Evolutionary conservation across 2,888 invertebrate genomes (phyloP), one percentile per base, ranked within the genome.

Genomic region (Sicus ferrugineus): DNA sequence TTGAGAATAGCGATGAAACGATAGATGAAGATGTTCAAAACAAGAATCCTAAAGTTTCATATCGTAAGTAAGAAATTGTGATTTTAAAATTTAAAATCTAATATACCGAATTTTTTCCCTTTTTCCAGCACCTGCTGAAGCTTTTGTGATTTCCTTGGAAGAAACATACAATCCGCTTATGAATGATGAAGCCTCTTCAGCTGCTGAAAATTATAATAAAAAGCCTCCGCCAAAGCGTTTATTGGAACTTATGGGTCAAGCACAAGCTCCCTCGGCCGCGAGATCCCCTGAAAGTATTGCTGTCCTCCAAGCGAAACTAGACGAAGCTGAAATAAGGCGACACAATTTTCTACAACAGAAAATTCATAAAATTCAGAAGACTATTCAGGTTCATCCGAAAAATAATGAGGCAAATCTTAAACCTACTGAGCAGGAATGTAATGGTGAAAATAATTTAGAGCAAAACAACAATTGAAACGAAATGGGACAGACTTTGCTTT

Each of bases 271-370:
- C 89, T 2, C 86, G 87, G 63, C 83, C 87, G 0, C 88, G 88
- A 23, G 86, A 89, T 75, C 52, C 73, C 9, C 59, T 11, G 30
- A 59, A 31, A 88, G 88, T 42, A 83, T 91, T 52, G 89, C 90
- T 28, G 89, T 90, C 72, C 87, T 93, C 34, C 89, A 90, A 77
- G 91, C 90, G 78, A 92, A 91, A 78, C 85, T 92, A 72, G 91
- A 90, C 23, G 91, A 90, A 70, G 93, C 93, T 0, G 92, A 93
- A 77, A 87, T 88, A 72, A 87, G 93, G 71, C 88, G 93, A 68
- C 88, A 88, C 75, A 88, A 89, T 71, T 76, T 80, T 63, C 72
- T 85, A 72, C 84, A 83, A 70, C 81, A 80, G 67, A 80, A 78
- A 68, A 70, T 83, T 48, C 80, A 80, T 66, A 77, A 58, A 28